Base-by-base conservation (phyloP, 35 echinoderm and acorn worm species). In the Heliocidaris erythrogramma region DNA sequence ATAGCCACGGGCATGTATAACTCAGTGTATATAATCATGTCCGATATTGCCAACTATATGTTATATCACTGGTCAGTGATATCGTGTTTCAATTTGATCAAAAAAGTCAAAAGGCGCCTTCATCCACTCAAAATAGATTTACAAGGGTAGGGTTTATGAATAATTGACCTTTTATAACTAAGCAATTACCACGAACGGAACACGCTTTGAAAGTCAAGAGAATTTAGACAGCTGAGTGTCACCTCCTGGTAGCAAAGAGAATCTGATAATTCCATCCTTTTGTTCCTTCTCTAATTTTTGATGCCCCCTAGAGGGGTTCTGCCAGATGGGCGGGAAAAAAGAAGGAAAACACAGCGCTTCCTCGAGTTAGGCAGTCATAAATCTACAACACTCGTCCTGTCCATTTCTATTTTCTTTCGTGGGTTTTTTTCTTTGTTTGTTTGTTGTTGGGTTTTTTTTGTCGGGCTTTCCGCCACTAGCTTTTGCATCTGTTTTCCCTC, bases 171-270 rank as follows among this genome's bases (percentile, higher is more conserved):
- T 78, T 42, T n/a, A 78, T 18, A 78, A 78, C 65, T 24, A 24
- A 78, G 65, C 21, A 78, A 78, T 78, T 78, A 78, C 65, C 65
- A 56, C 52, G 10, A 24, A 78, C 65, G 65, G 65, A 78, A 78
- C 65, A 18, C 65, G 27, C 65, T 78, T 78, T 78, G 65, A 78
- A 78, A 18, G 65, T 78, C 65, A 78, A 78, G 65, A 78, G 8
- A 78, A 78, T 78, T 78, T 78, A 78, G 65, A 78, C 65, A 78
- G 65, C 65, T 78, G 65, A 78, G 65, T 78, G 65, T 78, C 65
- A 78, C 65, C 18, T 78, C 65, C 18, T n/a, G 65, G 27, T 78
- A 78, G 5, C 8, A 78, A 78, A 78, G 5, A 78, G 65, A 78
- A n/a, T 24, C 18, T 78, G 65, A 78, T 78, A 24, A 78, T 0